Percentiles rank a stretch among this genome's conserved stretches.
phyloP scores from a whole-genome alignment of 2,888 invertebrate species.

The Acleris cristana region DNA sequence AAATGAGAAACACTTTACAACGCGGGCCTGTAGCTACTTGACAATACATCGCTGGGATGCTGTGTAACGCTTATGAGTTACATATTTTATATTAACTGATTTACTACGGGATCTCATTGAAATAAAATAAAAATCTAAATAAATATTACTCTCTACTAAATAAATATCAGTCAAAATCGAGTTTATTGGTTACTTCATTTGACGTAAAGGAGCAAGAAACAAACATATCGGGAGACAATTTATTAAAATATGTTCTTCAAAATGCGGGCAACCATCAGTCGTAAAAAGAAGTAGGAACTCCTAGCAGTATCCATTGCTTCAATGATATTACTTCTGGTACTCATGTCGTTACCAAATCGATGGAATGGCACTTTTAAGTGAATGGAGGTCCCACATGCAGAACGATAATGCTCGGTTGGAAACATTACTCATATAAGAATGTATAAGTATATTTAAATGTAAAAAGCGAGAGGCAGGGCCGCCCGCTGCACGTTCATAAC shows the following conservation, averaged over 20 bases:
- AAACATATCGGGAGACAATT: too few relatives aligned
- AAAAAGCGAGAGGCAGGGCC: conserved; percentile 65
- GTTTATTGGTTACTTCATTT: too few relatives aligned
- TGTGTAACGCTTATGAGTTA: conserved; percentile 5
- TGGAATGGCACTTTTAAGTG: conserved; percentile 2
- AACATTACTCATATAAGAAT: conserved; percentile 61
- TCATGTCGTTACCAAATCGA: background rate
- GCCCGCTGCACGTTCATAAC: conserved; percentile 75
- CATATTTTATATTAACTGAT: conserved; percentile 9
- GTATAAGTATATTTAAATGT: conserved; percentile 72
- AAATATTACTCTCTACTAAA: too few relatives aligned
- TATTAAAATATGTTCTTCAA: too few relatives aligned
- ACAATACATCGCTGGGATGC: conserved; percentile 27
- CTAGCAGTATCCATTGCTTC: too few relatives aligned
- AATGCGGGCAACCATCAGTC: too few relatives aligned
- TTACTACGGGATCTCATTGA: background rate
- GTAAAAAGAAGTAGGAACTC: too few relatives aligned
- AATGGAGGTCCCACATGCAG: conserved; percentile 2
- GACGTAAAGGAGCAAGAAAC: too few relatives aligned
- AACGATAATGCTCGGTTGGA: conserved; percentile 26
- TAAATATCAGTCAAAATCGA: too few relatives aligned
- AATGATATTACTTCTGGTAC: too few relatives aligned
- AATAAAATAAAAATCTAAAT: background rate
- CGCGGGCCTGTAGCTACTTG: conserved; percentile 27
- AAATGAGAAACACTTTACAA: conserved; percentile 32